Percentiles rank a stretch among this genome's conserved stretches.
Conservation (phyloP, 2,113 vertebrate species). For the Podiceps cristatus region DNA sequence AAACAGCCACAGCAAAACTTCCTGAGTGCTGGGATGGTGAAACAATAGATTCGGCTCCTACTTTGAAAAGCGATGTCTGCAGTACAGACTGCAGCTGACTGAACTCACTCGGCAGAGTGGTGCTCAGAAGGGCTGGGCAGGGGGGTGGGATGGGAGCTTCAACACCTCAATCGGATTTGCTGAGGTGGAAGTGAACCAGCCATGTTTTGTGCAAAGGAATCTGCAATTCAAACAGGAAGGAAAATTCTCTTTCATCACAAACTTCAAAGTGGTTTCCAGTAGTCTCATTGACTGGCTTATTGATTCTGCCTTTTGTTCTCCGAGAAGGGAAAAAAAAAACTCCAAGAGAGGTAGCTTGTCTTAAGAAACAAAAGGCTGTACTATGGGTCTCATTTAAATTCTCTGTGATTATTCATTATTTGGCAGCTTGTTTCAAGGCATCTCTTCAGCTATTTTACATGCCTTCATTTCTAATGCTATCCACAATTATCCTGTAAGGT, state of each 20-base stretch:
- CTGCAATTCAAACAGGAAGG: slow-evolving; percentile 40
- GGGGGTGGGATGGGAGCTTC: not conserved
- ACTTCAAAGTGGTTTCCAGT: slow-evolving; percentile 42
- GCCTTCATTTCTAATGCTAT: not conserved
- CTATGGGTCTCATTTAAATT: not conserved
- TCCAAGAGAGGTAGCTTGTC: not conserved
- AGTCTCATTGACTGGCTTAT: slow-evolving; percentile 12
- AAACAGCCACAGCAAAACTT: not conserved
- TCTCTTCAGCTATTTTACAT: not conserved
- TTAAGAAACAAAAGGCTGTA: slow-evolving; percentile 14
- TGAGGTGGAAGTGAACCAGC: not conserved
- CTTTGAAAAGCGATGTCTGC: not conserved
- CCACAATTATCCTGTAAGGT: not conserved
- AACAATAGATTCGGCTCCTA: not conserved
- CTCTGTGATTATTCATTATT: not conserved
- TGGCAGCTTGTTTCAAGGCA: not conserved
- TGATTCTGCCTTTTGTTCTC: slow-evolving; percentile 52
- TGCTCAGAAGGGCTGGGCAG: not conserved
- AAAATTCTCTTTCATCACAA: slow-evolving; percentile 48
- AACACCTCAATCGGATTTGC: not conserved
- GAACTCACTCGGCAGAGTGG: not conserved
- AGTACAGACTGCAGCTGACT: not conserved
- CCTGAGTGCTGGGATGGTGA: not conserved
- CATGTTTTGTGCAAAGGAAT: slow-evolving; percentile 14
- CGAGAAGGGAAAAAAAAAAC: not conserved